phyloP scores from a whole-genome alignment of 2,797 vertebrate genomes.

The Sylvia borin region DNA sequence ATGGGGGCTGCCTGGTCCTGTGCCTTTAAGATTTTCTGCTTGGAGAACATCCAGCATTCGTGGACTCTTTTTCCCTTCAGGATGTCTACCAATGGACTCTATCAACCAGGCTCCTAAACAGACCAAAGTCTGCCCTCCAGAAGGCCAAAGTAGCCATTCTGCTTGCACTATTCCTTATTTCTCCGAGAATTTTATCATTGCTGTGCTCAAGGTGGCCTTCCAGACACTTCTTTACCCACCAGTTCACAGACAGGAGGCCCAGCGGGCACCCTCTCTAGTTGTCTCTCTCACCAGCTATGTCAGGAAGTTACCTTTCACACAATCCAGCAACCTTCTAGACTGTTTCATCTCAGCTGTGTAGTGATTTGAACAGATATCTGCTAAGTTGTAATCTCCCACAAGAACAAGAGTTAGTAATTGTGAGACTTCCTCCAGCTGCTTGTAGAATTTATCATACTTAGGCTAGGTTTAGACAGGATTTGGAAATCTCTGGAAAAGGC shows the following conservation, averaged over 20 bases:
- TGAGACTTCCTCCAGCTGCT: neutral
- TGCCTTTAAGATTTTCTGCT: neutral
- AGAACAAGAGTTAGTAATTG: neutral
- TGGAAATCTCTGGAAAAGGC: neutral
- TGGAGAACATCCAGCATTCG: neutral
- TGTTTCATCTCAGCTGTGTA: neutral
- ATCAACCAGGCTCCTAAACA: neutral
- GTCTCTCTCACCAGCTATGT: neutral
- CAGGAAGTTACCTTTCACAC: neutral
- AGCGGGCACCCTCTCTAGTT: fast-evolving
- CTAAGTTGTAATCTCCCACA: neutral
- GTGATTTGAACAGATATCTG: neutral
- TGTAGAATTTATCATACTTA: neutral
- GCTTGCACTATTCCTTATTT: neutral
- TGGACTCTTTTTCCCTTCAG: neutral
- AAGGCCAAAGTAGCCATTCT: neutral
- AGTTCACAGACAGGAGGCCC: neutral
- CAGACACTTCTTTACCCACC: neutral
- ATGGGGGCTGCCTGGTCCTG: neutral
- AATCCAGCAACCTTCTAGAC: neutral
- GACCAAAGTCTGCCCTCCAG: neutral
- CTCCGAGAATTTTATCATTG: neutral
- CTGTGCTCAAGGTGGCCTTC: neutral
- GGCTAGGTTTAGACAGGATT: neutral
- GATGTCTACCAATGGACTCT: neutral